Evolutionary conservation across 2,113 vertebrate genomes (phyloP).

Genomic region (Phalacrocorax aristotelis): DNA sequence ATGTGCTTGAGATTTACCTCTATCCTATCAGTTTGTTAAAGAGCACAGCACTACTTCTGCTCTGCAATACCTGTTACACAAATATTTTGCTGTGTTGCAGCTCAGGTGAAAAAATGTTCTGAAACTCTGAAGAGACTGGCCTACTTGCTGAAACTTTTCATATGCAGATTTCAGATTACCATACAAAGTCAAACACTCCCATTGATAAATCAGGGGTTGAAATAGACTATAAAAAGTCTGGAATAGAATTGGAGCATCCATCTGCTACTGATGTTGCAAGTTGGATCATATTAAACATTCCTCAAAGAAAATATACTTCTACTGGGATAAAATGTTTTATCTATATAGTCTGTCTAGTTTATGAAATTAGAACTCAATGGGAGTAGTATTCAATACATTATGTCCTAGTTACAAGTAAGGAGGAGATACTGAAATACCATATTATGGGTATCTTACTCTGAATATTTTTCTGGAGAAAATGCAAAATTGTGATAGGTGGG

Average conservation of each 20-base stretch:
- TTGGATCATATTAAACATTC: not conserved
- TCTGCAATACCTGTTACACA: not conserved
- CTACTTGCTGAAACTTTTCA: not conserved
- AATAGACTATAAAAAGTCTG: not conserved
- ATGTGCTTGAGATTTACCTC: not conserved
- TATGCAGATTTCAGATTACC: not conserved
- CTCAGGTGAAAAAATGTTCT: not conserved
- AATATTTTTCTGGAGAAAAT: not conserved
- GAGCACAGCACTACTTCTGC: not conserved
- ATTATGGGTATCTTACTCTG: not conserved
- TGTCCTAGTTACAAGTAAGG: not conserved
- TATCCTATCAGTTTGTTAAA: not conserved
- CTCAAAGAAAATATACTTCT: not conserved
- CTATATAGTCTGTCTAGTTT: not conserved
- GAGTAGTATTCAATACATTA: not conserved
- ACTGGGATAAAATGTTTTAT: not conserved
- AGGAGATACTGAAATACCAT: not conserved
- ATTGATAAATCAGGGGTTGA: not conserved
- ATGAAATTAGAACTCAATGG: not conserved
- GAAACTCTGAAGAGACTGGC: not conserved
- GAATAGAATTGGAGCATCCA: not conserved
- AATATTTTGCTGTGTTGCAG: not conserved
- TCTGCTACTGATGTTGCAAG: not conserved
- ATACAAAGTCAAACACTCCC: not conserved
- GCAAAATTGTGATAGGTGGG: not conserved